Percentiles rank a stretch among this genome's conserved stretches.
Evolutionary conservation across 2,888 invertebrate genomes (phyloP).

Genomic region (Cheilosia pagana): DNA sequence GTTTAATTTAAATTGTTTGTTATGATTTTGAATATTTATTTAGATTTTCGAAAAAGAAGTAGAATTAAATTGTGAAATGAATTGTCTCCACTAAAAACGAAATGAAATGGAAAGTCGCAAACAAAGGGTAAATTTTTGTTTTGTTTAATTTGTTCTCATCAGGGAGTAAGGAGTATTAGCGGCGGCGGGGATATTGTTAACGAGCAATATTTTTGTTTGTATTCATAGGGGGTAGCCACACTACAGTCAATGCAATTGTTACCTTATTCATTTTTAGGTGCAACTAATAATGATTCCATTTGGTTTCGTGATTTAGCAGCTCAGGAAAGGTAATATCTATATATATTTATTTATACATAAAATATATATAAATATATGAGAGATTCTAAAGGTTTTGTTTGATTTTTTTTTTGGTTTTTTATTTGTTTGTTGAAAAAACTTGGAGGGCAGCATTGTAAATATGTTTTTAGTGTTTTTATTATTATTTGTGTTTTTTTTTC

Average conservation of each 20-base stretch:
- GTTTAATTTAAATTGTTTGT: slow-evolving; percentile 28
- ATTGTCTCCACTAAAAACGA: slow-evolving; percentile 54
- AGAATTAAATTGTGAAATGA: slow-evolving; percentile 30
- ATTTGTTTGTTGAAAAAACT: slow-evolving; percentile 78
- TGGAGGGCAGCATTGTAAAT: slow-evolving; percentile 78
- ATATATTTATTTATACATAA: slow-evolving; percentile 76
- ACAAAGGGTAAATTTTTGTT: slow-evolving; percentile 31
- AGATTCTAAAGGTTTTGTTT: slow-evolving; percentile 74
- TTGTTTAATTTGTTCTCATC: slow-evolving; percentile 57
- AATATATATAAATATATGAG: slow-evolving; percentile 79
- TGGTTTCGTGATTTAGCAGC: slow-evolving; percentile 69
- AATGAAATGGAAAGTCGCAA: slow-evolving; percentile 53
- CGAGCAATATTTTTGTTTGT: slow-evolving; percentile 56
- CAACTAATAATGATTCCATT: slow-evolving; percentile 58
- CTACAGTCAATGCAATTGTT: slow-evolving; percentile 18
- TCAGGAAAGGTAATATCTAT: slow-evolving; percentile 69
- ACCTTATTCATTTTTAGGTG: slow-evolving; percentile 49
- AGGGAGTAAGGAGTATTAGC: slow-evolving; percentile 67
- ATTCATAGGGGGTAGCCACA: slow-evolving; percentile 57
- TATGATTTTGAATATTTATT: slow-evolving; percentile 68
- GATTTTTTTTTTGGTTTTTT: slow-evolving; percentile 76
- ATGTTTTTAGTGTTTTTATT: slow-evolving; percentile 71
- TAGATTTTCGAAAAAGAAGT: slow-evolving; percentile 40
- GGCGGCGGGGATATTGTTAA: slow-evolving; percentile 74
- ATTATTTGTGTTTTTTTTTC: slow-evolving; percentile 34